These are phyloP conservation scores for Chymomyza amoena DNA, from an alignment of 2,888 invertebrate genomes.

Conservation along the genomic window DNA sequence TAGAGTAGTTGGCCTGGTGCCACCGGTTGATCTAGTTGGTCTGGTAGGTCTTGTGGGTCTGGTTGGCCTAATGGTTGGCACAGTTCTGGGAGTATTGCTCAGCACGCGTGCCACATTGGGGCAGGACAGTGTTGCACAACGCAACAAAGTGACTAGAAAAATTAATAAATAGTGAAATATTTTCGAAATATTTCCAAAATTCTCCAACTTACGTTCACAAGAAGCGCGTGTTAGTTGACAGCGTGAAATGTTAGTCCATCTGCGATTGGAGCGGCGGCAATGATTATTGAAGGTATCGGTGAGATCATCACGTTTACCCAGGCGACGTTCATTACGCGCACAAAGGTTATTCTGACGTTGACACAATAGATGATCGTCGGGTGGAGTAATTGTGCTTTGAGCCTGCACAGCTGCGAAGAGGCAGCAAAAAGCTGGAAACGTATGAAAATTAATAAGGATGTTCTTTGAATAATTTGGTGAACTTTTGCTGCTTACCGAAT, in stretches of 20 bases:
- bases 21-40: not conserved
- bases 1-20: not conserved
- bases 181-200: not conserved
- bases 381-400: not conserved
- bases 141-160: constrained; percentile 40
- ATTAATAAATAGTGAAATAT: not conserved
- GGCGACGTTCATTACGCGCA: not conserved
- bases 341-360: constrained; percentile 21
- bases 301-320: constrained; percentile 40
- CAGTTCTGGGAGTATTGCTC: not conserved
- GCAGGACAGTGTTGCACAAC: constrained; percentile 35
- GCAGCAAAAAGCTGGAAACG: constrained; percentile 28
- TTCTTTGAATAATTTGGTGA: not conserved
- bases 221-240: constrained; percentile 43
- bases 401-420: constrained; percentile 34
- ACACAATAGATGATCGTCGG: constrained; percentile 24
- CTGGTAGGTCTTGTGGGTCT: not conserved
- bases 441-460: not conserved
- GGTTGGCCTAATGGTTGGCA: not conserved
- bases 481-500: constrained; percentile 37
- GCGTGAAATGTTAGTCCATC: constrained; percentile 46
- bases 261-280: constrained; percentile 21
- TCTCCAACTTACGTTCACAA: constrained; percentile 44
- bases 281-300: constrained; percentile 28
- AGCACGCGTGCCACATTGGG: constrained; percentile 20